Percentiles rank a stretch among this genome's conserved stretches.
phyloP scores from a whole-genome alignment of 2,797 vertebrate species.

The Lemur catta region DNA sequence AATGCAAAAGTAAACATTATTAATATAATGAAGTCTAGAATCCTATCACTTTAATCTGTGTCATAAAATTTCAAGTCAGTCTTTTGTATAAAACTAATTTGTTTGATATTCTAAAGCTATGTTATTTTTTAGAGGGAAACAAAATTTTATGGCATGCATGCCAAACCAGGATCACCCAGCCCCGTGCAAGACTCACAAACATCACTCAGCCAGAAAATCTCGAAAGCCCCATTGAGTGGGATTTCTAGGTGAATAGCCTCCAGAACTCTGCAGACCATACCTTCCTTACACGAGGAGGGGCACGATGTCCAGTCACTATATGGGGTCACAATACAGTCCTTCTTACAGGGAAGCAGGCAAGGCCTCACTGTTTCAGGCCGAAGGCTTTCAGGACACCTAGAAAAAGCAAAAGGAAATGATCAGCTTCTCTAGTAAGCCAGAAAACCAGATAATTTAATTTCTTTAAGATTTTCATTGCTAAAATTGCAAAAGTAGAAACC shows the following conservation, averaged over 20 bases:
- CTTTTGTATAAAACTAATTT: not conserved
- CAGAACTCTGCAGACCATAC: constrained; percentile 79
- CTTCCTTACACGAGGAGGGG: constrained; percentile 91
- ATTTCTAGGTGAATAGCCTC: not conserved
- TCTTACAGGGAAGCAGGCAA: constrained; percentile 95
- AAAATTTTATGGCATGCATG: not conserved
- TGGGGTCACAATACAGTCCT: constrained; percentile 94
- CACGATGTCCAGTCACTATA: constrained; percentile 96
- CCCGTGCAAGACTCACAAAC: not conserved
- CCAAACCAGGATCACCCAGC: not conserved
- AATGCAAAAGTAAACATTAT: not conserved
- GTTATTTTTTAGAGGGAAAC: not conserved
- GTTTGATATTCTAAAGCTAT: not conserved
- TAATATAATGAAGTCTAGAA: not conserved
- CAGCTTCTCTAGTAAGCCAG: not conserved
- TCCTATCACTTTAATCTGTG: not conserved
- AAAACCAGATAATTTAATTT: not conserved
- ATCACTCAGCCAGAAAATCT: not conserved
- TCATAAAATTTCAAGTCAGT: constrained; percentile 1
- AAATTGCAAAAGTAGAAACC: not conserved
- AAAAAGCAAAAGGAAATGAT: constrained; percentile 12
- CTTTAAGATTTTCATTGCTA: not conserved
- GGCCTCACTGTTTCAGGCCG: constrained; percentile 93
- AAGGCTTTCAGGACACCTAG: constrained; percentile 95
- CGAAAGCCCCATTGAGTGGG: not conserved